Evolutionary conservation across 2,888 invertebrate genomes (phyloP).

Genomic region (Rhimphoctona megacephalus): DNA sequence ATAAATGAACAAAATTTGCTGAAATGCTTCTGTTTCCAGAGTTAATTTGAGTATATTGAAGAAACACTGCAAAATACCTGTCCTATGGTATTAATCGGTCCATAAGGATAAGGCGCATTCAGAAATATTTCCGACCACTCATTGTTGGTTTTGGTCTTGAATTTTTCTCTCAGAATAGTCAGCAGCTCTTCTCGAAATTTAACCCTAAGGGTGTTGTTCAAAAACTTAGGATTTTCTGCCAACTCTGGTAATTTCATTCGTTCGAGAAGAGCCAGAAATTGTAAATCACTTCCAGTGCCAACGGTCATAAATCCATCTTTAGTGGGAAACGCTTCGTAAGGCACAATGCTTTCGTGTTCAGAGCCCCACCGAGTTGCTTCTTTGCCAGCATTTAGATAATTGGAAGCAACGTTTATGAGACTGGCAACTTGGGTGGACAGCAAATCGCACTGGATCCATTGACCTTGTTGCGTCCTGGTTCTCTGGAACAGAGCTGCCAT

Average conservation of each 20-base stretch:
- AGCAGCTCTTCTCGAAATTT: slow-evolving; percentile 90
- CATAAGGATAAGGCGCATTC: slow-evolving; percentile 93
- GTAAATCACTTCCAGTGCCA: slow-evolving; percentile 94
- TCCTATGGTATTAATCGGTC: slow-evolving; percentile 94
- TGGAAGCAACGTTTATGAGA: slow-evolving; percentile 95
- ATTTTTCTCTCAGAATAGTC: slow-evolving; percentile 87
- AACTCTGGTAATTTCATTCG: slow-evolving; percentile 88
- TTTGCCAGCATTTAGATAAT: slow-evolving; percentile 94
- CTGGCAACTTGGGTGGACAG: slow-evolving; percentile 96
- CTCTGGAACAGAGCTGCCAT: slow-evolving; percentile 95
- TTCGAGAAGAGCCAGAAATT: slow-evolving; percentile 91
- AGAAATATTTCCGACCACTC: slow-evolving; percentile 92
- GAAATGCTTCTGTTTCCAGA: background rate
- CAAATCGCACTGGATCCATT: slow-evolving; percentile 97
- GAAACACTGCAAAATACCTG: slow-evolving; percentile 85
- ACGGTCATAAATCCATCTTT: slow-evolving; percentile 94
- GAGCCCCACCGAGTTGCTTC: slow-evolving; percentile 95
- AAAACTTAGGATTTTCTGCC: slow-evolving; percentile 88
- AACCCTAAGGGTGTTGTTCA: slow-evolving; percentile 91
- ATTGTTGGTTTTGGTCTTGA: slow-evolving; percentile 88
- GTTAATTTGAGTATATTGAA: background rate
- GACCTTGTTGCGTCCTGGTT: slow-evolving; percentile 92
- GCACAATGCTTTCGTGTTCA: slow-evolving; percentile 97
- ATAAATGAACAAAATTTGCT: slow-evolving; percentile 1
- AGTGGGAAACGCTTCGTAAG: slow-evolving; percentile 95